These are phyloP conservation scores for Hylomyscus alleni DNA, from an alignment of 2,797 vertebrate species.

Conservation along the genomic window DNA sequence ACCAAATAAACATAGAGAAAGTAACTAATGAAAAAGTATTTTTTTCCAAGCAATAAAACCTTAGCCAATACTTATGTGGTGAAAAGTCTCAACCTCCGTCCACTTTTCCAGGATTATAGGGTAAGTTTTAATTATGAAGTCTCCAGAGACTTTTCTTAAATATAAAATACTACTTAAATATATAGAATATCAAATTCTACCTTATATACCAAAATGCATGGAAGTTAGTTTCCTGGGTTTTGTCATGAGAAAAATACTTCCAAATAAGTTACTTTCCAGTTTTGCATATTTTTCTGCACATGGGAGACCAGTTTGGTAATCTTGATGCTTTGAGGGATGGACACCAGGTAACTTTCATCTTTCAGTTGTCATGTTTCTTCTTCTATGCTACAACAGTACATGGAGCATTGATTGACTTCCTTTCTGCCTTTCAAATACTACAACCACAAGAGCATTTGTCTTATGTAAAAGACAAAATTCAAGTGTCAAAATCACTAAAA, in stretches of 20 bases:
- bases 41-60: constrained; percentile 79
- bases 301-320: constrained; percentile 68
- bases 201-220: constrained; percentile 64
- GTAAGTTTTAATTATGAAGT: constrained; percentile 83
- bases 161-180: constrained; percentile 79
- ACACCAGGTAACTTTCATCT: constrained; percentile 76
- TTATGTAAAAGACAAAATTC: constrained; percentile 55
- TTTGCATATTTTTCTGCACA: constrained; percentile 71
- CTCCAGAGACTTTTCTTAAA: constrained; percentile 72
- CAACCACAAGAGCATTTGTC: constrained; percentile 21
- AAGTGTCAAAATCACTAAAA: constrained; percentile 61
- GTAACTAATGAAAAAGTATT: constrained; percentile 76
- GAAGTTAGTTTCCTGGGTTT: constrained; percentile 61
- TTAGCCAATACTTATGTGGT: constrained; percentile 73
- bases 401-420: background rate
- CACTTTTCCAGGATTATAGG: constrained; percentile 70
- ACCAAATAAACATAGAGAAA: constrained; percentile 75
- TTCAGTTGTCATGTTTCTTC: constrained; percentile 47
- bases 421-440: constrained; percentile 56
- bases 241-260: constrained; percentile 68
- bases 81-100: constrained; percentile 74
- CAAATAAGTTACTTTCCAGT: constrained; percentile 78
- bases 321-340: constrained; percentile 63
- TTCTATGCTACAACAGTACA: constrained; percentile 28
- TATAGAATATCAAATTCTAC: constrained; percentile 77